Conservation (phyloP, 2,888 invertebrate species). For the Loripinus fragilis region DNA sequence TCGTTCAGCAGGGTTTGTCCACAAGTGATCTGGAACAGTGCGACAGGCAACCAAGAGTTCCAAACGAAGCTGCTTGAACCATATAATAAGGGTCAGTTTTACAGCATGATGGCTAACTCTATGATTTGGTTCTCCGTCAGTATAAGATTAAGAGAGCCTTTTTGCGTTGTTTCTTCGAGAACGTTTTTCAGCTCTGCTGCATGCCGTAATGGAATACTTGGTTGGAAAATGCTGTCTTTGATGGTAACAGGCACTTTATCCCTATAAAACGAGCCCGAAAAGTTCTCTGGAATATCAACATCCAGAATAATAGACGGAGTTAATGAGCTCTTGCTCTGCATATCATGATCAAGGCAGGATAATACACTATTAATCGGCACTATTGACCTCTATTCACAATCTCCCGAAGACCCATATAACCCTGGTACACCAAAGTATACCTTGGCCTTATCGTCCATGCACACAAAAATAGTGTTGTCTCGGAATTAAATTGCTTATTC, state of each 20-base stretch:
- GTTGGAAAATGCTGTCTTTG: conserved; percentile 43
- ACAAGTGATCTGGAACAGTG: conserved; percentile 56
- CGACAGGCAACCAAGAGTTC: conserved; percentile 38
- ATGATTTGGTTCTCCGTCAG: conserved; percentile 46
- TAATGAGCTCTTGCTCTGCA: conserved; percentile 39
- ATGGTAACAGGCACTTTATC: conserved; percentile 35
- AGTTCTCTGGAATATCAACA: conserved; percentile 37
- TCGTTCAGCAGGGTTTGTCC: conserved; percentile 58
- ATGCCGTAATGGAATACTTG: conserved; percentile 26
- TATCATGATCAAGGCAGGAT: conserved; percentile 44
- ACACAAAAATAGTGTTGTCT: conserved; percentile 22
- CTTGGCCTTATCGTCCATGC: conserved; percentile 49
- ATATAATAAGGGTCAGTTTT: conserved; percentile 37
- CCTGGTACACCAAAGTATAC: conserved; percentile 50
- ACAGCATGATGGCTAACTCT: conserved; percentile 32
- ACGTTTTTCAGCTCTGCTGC: conserved; percentile 21
- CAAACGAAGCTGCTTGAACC: conserved; percentile 31
- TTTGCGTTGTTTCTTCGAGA: neutral
- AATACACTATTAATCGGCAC: conserved; percentile 20
- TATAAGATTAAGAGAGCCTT: conserved; percentile 23
- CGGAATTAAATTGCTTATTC: conserved; percentile 23
- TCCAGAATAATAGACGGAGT: conserved; percentile 43
- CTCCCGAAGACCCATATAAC: conserved; percentile 29
- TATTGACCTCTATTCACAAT: conserved; percentile 47
- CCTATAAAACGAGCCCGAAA: conserved; percentile 38